These are phyloP conservation scores for Stenichneumon culpator DNA, from an alignment of 2,888 invertebrate genomes.

Conservation along the genomic window DNA sequence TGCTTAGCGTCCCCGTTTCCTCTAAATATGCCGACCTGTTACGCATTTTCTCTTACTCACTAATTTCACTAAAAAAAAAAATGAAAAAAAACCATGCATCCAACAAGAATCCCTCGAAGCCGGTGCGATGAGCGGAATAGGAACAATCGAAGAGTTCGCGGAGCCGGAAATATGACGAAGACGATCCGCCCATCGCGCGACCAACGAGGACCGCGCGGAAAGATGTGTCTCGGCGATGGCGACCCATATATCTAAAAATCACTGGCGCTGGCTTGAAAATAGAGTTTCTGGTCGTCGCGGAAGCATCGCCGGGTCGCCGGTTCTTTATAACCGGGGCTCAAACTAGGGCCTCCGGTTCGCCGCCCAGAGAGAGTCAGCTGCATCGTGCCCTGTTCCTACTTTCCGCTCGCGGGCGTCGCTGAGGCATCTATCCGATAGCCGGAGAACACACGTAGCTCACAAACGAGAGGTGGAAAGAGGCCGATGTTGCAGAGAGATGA, in stretches of 20 bases:
- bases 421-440: background rate
- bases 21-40: no score
- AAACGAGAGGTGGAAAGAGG: conserved; percentile 34
- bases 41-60: no score
- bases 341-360: conserved; percentile 10
- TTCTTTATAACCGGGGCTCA: conserved; percentile 39
- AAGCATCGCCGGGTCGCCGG: conserved; percentile 24
- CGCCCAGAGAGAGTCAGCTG: conserved; percentile 20
- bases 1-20: no score
- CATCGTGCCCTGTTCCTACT: conserved; percentile 42
- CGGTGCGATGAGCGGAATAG: background rate
- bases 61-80: no score
- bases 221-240: conserved; percentile 73
- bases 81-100: no score
- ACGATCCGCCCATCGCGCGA: background rate
- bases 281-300: conserved; percentile 70
- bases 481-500: conserved; percentile 43
- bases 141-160: background rate
- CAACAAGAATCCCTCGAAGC: background rate
- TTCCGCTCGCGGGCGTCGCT: conserved; percentile 11
- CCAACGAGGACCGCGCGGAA: background rate
- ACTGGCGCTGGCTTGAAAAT: conserved; percentile 77
- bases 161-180: background rate
- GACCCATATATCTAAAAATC: conserved; percentile 84
- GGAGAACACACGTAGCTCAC: conserved; percentile 11